Base-by-base conservation (phyloP, 2,888 invertebrate species). In the Dione juno region DNA sequence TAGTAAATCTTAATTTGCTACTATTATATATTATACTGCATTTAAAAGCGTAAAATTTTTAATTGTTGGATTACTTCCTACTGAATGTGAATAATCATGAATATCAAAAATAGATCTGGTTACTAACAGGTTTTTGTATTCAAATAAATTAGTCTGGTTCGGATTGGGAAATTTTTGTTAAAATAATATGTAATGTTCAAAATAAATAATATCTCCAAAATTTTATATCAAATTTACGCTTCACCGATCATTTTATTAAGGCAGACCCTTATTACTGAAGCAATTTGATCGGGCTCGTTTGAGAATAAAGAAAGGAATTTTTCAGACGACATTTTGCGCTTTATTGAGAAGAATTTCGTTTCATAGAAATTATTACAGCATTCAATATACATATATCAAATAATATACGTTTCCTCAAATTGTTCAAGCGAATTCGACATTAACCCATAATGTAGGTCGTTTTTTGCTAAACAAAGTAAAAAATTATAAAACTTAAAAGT, bases 211-310 rank as follows among this genome's bases (percentile, higher is more conserved):
- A 74, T 75, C 74, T 72, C 72, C 72, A 63, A 74, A 76, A 75
- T 76, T 75, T 75, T 73, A 76, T 75, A 75, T 74, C 72, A 73
- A 74, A 73, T 75, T 78, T 73, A 71, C 75, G 75, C 78, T 78
- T 77, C 78, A 73, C 77, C 77, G 77, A 77, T 77, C 76, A 75
- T 82, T 83, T 82, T 84, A 84, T 83, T 82, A 87, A 86, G 79
- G 79, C 81, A 77, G 81, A 80, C 83, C 85, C 87, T 87, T 88
- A 88, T 88, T 88, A 86, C 84, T 80, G 83, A 86, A 86, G 86
- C 88, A 86, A 88, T 88, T 87, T 85, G 84, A 84, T 83, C 83
- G 84, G 81, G 80, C 82, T 80, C 84, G 82, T 81, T 80, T 79
- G 82, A 79, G 82, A 85, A 86, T 86, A 84, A 84, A 86, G 84